A percentile compares a stretch with the other conserved stretches of the same genome.
These are phyloP conservation scores for Botrylloides violaceus DNA, from an alignment of 23 tunicate species.

Conservation along the genomic window DNA sequence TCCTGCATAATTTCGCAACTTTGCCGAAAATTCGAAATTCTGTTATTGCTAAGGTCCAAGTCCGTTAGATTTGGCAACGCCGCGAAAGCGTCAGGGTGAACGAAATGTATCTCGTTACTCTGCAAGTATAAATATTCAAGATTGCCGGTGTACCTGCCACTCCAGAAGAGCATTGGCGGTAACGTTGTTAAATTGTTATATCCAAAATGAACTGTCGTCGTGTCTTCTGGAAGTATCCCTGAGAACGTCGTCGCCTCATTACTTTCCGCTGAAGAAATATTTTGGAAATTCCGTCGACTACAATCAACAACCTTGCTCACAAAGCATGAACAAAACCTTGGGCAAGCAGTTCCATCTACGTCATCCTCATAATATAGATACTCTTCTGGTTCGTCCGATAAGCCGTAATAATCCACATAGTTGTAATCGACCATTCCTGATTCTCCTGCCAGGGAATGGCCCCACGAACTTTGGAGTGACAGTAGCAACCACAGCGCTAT, in stretches of 20 bases:
- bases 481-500: no score
- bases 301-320: constrained; percentile 18
- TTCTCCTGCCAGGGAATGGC: no score
- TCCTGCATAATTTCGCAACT: constrained; percentile 2
- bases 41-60: constrained; percentile 49
- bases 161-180: constrained; percentile 21
- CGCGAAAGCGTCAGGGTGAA: constrained; percentile 31
- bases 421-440: no score
- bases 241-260: neutral
- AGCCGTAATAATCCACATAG: no score
- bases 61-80: constrained; percentile 25
- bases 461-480: no score
- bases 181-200: constrained; percentile 21
- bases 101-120: constrained; percentile 24
- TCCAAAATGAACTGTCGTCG: constrained; percentile 17
- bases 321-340: constrained; percentile 26
- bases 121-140: constrained; percentile 26
- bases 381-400: no score
- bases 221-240: neutral
- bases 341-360: constrained; percentile 6
- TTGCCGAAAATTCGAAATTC: constrained; percentile 11
- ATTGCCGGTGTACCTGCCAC: constrained; percentile 17
- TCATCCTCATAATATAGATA: neutral
- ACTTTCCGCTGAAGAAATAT: neutral
- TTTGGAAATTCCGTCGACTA: constrained; percentile 8